Percentiles rank a stretch among this genome's conserved stretches.
phyloP scores from a whole-genome alignment of 2,888 invertebrate genomes.

The Thelaira solivaga region DNA sequence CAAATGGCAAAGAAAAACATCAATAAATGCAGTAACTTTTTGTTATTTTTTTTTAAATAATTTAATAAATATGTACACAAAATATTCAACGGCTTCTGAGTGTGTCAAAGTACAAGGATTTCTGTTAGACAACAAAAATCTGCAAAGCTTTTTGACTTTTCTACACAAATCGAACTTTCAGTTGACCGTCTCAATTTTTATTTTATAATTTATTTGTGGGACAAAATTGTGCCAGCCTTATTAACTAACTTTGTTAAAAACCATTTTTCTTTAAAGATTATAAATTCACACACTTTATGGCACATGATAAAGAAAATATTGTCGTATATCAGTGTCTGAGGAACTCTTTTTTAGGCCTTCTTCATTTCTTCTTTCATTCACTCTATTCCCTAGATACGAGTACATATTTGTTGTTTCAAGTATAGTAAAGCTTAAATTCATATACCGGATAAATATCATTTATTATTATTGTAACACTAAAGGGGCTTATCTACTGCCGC shows the following conservation, averaged over 20 bases:
- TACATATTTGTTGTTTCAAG: neutral
- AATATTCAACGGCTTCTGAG: no score
- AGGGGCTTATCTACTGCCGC: slow-evolving; percentile 61
- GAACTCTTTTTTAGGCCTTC: slow-evolving; percentile 47
- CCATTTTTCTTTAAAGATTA: neutral
- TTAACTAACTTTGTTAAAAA: neutral
- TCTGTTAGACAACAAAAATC: no score
- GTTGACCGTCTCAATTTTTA: no score
- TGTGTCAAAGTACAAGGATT: no score
- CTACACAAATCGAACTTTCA: no score
- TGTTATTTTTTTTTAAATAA: no score
- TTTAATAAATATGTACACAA: no score
- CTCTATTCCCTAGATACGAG: slow-evolving; percentile 5
- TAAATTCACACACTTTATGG: slow-evolving; percentile 1
- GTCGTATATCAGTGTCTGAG: slow-evolving; percentile 53
- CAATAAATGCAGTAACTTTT: no score
- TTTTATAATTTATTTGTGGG: no score
- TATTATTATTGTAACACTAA: slow-evolving; percentile 63
- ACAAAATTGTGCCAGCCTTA: neutral
- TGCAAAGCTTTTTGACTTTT: no score
- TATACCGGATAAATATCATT: slow-evolving; percentile 62
- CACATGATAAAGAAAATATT: slow-evolving; percentile 23
- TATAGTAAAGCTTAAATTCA: slow-evolving; percentile 55
- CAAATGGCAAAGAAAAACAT: no score
- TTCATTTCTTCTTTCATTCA: slow-evolving; percentile 7